These are phyloP conservation scores for Trachelus tabidus DNA, from an alignment of 2,888 invertebrate genomes.

Conservation along the genomic window DNA sequence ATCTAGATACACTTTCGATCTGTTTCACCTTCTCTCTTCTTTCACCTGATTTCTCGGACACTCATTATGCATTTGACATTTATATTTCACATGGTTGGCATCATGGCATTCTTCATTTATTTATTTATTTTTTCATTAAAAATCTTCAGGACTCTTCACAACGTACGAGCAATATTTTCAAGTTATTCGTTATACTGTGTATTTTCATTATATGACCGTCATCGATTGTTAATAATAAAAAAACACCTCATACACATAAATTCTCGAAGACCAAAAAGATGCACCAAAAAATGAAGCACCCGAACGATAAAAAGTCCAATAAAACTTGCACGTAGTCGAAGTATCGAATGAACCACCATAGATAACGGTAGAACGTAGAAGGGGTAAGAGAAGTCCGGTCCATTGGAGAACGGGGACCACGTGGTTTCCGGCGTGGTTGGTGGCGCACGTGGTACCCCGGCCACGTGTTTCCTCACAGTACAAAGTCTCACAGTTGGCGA, in stretches of 20 bases:
- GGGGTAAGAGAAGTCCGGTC: background rate
- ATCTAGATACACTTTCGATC: conserved; percentile 8
- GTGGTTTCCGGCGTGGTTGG: background rate
- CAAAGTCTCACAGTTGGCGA: background rate
- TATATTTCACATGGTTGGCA: background rate
- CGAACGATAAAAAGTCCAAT: background rate
- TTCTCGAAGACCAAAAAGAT: background rate
- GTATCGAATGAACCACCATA: background rate
- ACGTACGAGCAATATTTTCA: background rate
- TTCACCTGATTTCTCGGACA: background rate
- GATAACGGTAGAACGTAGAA: background rate
- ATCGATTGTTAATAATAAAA: background rate
- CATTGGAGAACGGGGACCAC: conserved; percentile 1
- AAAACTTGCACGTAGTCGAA: background rate
- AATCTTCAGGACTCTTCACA: background rate
- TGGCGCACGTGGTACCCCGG: conserved; percentile 21
- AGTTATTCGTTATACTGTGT: background rate
- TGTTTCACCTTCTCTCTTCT: background rate
- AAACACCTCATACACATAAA: background rate
- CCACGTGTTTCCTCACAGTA: conserved; percentile 9
- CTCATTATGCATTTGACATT: background rate
- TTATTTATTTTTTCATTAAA: background rate
- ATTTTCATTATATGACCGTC: background rate
- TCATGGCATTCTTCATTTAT: background rate
- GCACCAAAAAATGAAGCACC: background rate